Percentiles rank a stretch among this genome's conserved stretches.
Evolutionary conservation across 2,888 invertebrate species (phyloP).

Genomic region (Drosophila quinaria): DNA sequence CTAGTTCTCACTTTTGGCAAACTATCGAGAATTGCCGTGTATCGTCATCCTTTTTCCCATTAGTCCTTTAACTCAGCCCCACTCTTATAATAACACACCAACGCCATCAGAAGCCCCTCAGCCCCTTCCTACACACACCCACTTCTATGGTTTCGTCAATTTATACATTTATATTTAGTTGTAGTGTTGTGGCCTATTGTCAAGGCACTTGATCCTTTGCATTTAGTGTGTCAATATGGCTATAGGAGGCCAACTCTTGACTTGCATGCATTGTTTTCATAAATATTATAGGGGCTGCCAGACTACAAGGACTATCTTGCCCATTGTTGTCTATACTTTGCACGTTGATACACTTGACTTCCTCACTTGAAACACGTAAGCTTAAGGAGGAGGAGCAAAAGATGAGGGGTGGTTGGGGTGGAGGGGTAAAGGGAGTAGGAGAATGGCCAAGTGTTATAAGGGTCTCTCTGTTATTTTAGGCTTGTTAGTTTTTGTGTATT

Average conservation of each 20-base stretch:
- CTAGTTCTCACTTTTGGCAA: background rate
- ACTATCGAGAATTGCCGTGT: background rate
- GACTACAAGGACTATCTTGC: constrained; percentile 16
- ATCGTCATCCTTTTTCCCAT: background rate
- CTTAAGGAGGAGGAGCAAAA: background rate
- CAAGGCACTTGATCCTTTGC: constrained; percentile 67
- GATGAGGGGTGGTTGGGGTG: background rate
- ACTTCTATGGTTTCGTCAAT: constrained; percentile 30
- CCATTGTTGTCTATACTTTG: constrained; percentile 56
- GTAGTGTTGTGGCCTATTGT: constrained; percentile 56
- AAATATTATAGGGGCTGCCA: constrained; percentile 43
- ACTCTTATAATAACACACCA: background rate
- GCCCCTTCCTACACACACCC: constrained; percentile 1
- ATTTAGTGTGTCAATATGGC: constrained; percentile 73
- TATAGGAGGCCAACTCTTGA: constrained; percentile 55
- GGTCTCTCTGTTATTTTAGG: constrained; percentile 26
- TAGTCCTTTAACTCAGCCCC: background rate
- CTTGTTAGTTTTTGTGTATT: constrained; percentile 30
- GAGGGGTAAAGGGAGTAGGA: background rate
- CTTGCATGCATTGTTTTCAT: constrained; percentile 74
- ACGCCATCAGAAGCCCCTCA: constrained; percentile 12
- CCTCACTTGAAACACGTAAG: constrained; percentile 21
- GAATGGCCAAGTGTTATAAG: constrained; percentile 2
- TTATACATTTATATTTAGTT: constrained; percentile 54
- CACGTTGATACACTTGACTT: constrained; percentile 61